A percentile compares a stretch with the other conserved stretches of the same genome.
These are phyloP conservation scores for Danio aesculapii DNA, from an alignment of 2,797 vertebrate species.

Conservation along the genomic window DNA sequence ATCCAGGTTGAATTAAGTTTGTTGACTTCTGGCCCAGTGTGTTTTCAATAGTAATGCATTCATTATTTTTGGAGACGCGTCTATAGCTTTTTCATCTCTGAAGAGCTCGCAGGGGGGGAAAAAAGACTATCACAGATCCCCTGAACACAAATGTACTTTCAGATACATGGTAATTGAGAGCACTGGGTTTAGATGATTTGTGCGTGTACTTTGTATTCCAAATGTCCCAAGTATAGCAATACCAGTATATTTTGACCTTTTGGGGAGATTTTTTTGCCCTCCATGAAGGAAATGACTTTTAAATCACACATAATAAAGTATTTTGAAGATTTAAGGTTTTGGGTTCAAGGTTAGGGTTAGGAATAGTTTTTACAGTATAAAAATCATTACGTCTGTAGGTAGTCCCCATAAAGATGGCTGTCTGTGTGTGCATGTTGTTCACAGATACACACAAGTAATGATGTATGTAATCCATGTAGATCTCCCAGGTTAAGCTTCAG, in stretches of 20 bases:
- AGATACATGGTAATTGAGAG: conserved; percentile 33
- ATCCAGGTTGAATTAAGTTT: conserved; percentile 36
- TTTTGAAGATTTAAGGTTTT: too few relatives aligned
- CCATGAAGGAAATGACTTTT: too few relatives aligned
- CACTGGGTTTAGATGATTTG: conserved; percentile 20
- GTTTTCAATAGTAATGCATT: conserved; percentile 47
- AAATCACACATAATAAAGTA: too few relatives aligned
- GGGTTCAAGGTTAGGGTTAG: too few relatives aligned
- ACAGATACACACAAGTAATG: background rate
- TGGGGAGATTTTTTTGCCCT: too few relatives aligned
- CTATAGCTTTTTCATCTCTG: conserved; percentile 35
- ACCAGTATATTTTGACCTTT: too few relatives aligned
- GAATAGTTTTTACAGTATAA: too few relatives aligned
- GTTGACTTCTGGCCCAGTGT: conserved; percentile 38
- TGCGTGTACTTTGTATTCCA: background rate
- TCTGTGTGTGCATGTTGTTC: too few relatives aligned
- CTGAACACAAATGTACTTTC: conserved; percentile 9
- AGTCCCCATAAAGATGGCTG: too few relatives aligned
- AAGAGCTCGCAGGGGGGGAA: background rate
- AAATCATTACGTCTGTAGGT: too few relatives aligned
- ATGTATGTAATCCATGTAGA: background rate
- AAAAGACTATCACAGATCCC: conserved; percentile 25
- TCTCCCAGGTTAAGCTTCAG: too few relatives aligned
- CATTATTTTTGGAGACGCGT: conserved; percentile 38
- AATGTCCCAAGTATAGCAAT: too few relatives aligned